phyloP scores from a whole-genome alignment of 2,888 invertebrate species.

The Elegia similella region DNA sequence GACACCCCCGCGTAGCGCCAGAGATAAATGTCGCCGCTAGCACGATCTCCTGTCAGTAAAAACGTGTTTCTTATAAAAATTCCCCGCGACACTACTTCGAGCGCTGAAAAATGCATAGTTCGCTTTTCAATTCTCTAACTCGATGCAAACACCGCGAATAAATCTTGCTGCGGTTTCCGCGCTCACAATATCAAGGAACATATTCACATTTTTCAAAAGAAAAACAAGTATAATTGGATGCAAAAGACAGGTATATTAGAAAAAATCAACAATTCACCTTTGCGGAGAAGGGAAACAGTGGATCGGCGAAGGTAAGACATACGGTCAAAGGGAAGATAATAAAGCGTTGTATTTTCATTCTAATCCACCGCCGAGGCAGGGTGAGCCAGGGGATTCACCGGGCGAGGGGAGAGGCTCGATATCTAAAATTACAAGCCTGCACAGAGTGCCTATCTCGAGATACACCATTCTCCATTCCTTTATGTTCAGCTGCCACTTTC shows the following conservation, averaged over 20 bases:
- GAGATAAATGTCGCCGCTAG: constrained; percentile 69
- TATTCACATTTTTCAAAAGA: constrained; percentile 21
- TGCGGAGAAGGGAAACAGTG: constrained; percentile 47
- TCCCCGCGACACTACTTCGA: constrained; percentile 34
- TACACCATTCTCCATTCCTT: constrained; percentile 66
- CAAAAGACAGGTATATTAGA: constrained; percentile 43
- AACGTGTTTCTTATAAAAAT: constrained; percentile 64
- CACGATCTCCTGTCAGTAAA: constrained; percentile 61
- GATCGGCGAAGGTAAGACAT: constrained; percentile 64
- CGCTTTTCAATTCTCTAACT: constrained; percentile 26
- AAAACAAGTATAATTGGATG: constrained; percentile 44
- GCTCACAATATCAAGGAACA: constrained; percentile 16
- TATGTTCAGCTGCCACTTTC: constrained; percentile 74
- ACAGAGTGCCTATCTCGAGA: constrained; percentile 71
- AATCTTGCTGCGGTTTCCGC: not conserved
- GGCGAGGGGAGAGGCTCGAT: constrained; percentile 61
- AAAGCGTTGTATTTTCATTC: constrained; percentile 77
- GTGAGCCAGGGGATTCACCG: constrained; percentile 53
- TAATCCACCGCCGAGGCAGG: constrained; percentile 65
- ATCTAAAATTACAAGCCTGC: constrained; percentile 78
- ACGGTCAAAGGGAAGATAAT: constrained; percentile 77
- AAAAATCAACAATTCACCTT: constrained; percentile 56
- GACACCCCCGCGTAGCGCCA: constrained; percentile 48
- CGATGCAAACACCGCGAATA: constrained; percentile 17
- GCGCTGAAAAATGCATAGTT: constrained; percentile 32